Base-by-base conservation (phyloP, 2,888 invertebrate species). In the Papilio demoleus region DNA sequence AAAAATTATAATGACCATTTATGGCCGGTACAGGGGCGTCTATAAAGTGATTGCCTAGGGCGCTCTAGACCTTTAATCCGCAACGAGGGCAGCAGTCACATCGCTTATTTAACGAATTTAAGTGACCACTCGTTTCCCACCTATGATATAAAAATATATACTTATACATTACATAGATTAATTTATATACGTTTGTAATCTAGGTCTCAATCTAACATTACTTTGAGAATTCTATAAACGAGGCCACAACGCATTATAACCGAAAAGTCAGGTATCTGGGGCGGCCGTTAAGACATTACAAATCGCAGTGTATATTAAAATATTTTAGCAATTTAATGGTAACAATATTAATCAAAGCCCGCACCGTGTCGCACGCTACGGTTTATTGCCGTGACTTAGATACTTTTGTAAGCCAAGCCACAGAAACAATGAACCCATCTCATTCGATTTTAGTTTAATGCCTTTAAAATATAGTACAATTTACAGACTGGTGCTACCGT, bases 221-320 rank as follows among this genome's bases (percentile, higher is more conserved):
- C 22, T 59, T 59, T 24, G 19, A 27, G 22, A 59, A n/a, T 59
- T 65, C 45, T 34, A 34, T 24, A 45, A 65, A 65, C 58, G 24
- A 60, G 66, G 60, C 27, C 60, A 50, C 12, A 59, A 27, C 53
- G 27, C 27, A 27, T 53, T 53, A 22, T 47, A 27, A n/a, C 27
- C 53, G n/a, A 53, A 53, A 53, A 24, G 27, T 1, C 19, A 58
- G 17, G 27, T 56, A 62, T 67, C 24, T 62, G 45, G 67, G 42
- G 42, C 62, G 24, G 67, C 59, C 58, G 58, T 68, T 68, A 68
- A 63, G 47, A 38, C 38, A 68, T 67, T 67, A 34, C 56, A 42
- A 62, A 67, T 65, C 9, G 9, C 22, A 58, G 22, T 63, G 36
- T 47, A 14, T 36, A 60, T 60, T 60, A 59, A 42, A 63, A 59